These are phyloP conservation scores for Cabera pusaria DNA, from an alignment of 2,888 invertebrate genomes.

Conservation along the genomic window DNA sequence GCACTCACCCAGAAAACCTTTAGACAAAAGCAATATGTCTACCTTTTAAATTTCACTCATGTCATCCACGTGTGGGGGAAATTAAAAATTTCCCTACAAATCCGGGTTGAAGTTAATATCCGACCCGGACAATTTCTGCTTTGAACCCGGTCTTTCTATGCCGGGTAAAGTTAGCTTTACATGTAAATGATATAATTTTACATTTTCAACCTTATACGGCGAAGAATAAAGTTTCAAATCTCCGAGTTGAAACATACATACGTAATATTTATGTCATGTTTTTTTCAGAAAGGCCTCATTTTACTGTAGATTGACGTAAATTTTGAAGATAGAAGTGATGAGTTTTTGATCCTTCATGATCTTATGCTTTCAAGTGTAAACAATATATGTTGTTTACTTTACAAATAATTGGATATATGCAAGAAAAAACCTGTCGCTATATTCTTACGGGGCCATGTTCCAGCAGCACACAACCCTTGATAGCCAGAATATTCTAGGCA, in stretches of 20 bases:
- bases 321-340: slow-evolving; percentile 26
- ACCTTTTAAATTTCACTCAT: slow-evolving; percentile 23
- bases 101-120: slow-evolving; percentile 37
- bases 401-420: too few relatives aligned
- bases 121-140: slow-evolving; percentile 30
- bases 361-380: too few relatives aligned
- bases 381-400: too few relatives aligned
- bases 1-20: slow-evolving; percentile 1
- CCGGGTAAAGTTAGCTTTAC: slow-evolving; percentile 30
- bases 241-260: slow-evolving; percentile 2
- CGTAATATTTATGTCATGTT: slow-evolving; percentile 25
- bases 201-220: slow-evolving; percentile 16
- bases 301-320: slow-evolving; percentile 25
- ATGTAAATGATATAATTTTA: slow-evolving; percentile 23
- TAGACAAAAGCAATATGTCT: slow-evolving; percentile 15
- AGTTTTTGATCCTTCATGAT: slow-evolving; percentile 22
- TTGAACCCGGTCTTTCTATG: slow-evolving; percentile 33
- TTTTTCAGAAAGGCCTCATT: slow-evolving; percentile 24
- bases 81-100: slow-evolving; percentile 36
- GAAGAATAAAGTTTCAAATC: slow-evolving; percentile 5
- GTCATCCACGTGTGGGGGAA: slow-evolving; percentile 21
- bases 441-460: too few relatives aligned
- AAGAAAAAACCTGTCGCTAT: too few relatives aligned
- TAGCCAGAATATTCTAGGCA: too few relatives aligned
- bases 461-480: too few relatives aligned